Base-by-base conservation (phyloP, 2,113 vertebrate species). In the Callorhinus ursinus region DNA sequence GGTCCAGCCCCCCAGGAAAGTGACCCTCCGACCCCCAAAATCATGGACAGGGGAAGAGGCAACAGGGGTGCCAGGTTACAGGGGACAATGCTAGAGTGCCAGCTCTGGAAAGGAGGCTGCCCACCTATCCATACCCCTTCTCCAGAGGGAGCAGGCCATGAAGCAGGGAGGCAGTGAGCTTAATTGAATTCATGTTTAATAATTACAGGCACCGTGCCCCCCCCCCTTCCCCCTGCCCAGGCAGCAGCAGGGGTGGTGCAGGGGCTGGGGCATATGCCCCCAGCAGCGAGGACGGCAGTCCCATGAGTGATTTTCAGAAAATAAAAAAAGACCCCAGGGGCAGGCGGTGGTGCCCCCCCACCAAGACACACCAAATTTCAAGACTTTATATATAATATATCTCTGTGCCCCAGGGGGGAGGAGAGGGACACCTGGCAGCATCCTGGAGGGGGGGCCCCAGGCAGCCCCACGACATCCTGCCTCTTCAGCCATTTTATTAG, bases 131-230 rank as follows among this genome's bases (percentile, higher is more conserved):
- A 59, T 10, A 88, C 28, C 63, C 86, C 53, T 88, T 46, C 95
- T 95, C 59, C 59, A 83, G 72, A 85, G 67, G 67, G 84, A 72
- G 82, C n/a, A 92, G 84, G 88, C 59, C 94, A 98, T 21, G 91
- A 96, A 98, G 94, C 93, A 98, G 95, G 80, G 80, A 97, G 83
- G 96, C 98, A 90, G n/a, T 61, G 36, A 95, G 79, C 93, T 94
- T 98, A 98, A 98, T 98, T 98, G 97, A 98, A 98, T 98, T 98
- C 97, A 98, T 98, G 97, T 98, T 98, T 98, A 98, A 98, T 98
- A 98, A 98, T 98, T 98, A 98, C 97, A 98, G 97, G 97, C 98
- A 98, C 98, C 97, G 97, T 98, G 97, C 98, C 98, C 98, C 97
- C 36, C 36, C 88, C 98, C 97, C 93, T 97, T 97, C 80, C 96